These are phyloP conservation scores for Diphyllodes magnificus DNA, from an alignment of 2,113 vertebrate species.

Conservation along the genomic window DNA sequence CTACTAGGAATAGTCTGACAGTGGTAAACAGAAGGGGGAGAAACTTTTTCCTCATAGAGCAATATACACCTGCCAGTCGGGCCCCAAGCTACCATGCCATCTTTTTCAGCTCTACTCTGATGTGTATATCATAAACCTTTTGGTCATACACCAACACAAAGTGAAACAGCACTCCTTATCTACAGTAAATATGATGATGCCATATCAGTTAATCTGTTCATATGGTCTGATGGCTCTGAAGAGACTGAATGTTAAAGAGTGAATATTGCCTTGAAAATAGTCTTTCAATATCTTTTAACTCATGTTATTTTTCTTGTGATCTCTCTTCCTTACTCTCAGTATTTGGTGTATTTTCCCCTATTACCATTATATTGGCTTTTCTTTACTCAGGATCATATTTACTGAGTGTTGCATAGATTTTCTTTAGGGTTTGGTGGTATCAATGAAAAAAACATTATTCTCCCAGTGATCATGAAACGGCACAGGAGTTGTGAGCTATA, in stretches of 20 bases:
- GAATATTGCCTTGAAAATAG: neutral
- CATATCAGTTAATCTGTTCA: neutral
- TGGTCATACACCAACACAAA: neutral
- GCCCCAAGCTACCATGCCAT: accelerated
- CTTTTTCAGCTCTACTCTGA: neutral
- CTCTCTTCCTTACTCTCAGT: neutral
- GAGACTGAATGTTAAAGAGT: neutral
- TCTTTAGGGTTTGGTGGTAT: neutral
- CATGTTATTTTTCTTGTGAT: neutral
- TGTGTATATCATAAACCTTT: neutral
- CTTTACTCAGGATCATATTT: neutral
- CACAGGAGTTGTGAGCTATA: neutral
- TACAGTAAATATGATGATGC: neutral
- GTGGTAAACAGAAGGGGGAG: neutral
- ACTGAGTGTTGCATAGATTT: neutral
- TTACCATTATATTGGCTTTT: neutral
- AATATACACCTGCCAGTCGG: neutral
- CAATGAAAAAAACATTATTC: neutral
- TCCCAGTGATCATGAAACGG: neutral
- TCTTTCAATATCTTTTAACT: neutral
- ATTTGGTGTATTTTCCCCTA: neutral
- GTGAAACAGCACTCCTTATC: neutral
- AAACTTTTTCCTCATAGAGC: neutral
- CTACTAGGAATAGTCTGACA: neutral
- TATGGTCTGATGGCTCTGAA: neutral